Conservation (phyloP, 1,140 invertebrate genomes). For the Helicoverpa armigera region DNA sequence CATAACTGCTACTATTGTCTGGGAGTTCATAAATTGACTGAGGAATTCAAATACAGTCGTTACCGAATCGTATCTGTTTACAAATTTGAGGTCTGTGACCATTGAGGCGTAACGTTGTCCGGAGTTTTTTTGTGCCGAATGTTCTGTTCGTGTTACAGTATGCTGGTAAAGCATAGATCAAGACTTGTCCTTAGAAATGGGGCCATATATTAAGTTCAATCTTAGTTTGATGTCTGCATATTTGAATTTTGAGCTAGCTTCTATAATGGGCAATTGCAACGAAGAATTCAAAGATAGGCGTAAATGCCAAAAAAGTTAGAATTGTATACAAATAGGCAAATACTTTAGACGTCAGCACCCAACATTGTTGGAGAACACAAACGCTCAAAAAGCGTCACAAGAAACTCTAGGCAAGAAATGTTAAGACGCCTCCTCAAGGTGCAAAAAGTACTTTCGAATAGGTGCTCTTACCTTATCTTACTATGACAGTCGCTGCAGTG, state of each 20-base stretch:
- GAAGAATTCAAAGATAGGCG: too few relatives aligned
- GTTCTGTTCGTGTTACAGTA: too few relatives aligned
- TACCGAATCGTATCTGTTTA: slow-evolving; percentile 46
- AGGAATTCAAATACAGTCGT: slow-evolving; percentile 36
- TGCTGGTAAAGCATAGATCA: too few relatives aligned
- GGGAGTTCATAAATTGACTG: slow-evolving; percentile 19
- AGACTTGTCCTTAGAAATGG: too few relatives aligned
- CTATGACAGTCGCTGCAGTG: not conserved
- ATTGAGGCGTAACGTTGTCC: not conserved
- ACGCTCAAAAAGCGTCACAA: not conserved
- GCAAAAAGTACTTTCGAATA: not conserved
- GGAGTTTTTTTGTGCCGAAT: not conserved
- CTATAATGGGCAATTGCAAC: too few relatives aligned
- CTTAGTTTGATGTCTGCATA: too few relatives aligned
- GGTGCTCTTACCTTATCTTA: not conserved
- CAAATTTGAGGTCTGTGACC: not conserved
- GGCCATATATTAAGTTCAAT: too few relatives aligned
- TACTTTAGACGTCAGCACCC: not conserved
- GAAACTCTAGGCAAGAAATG: not conserved
- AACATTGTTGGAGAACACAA: not conserved
- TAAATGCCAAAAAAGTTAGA: too few relatives aligned
- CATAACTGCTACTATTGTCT: slow-evolving; percentile 29
- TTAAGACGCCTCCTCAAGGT: not conserved
- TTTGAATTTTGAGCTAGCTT: too few relatives aligned
- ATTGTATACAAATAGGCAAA: too few relatives aligned